phyloP scores from a whole-genome alignment of 2,113 vertebrate species.

The Eretmochelys imbricata region DNA sequence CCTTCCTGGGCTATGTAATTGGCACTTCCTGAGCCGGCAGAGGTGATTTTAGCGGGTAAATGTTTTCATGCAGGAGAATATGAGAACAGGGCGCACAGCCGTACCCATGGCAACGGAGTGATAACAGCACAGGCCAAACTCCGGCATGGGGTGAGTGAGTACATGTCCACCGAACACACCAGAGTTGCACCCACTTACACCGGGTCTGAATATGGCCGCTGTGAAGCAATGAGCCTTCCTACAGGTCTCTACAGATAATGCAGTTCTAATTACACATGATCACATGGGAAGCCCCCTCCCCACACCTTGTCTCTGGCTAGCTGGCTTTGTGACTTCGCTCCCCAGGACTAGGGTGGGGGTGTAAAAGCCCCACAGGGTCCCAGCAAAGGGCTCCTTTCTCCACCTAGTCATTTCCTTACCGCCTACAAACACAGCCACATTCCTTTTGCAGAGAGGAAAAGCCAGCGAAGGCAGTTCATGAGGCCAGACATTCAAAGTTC shows the following conservation, averaged over 20 bases:
- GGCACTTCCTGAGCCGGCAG: background rate
- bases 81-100: fast-evolving
- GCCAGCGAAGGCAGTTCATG: background rate
- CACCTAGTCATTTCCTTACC: constrained; percentile 65
- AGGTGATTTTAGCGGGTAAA: background rate
- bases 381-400: constrained; percentile 43
- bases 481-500: constrained; percentile 66
- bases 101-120: fast-evolving
- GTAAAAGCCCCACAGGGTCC: constrained; percentile 9
- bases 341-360: too few species aligned
- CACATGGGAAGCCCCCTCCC: background rate
- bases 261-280: background rate
- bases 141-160: background rate
- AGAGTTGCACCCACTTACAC: fast-evolving
- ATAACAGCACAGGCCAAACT: background rate
- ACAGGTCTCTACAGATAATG: fast-evolving
- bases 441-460: constrained; percentile 54
- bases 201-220: background rate
- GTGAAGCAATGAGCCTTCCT: fast-evolving
- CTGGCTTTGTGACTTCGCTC: background rate
- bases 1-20: background rate
- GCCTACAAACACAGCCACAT: constrained; percentile 58
- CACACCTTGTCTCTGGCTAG: background rate
- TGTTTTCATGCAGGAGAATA: background rate
- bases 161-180: background rate